Percentiles rank a stretch among this genome's conserved stretches.
Conservation (phyloP, 2,113 vertebrate genomes). For the Amazona vittata region DNA sequence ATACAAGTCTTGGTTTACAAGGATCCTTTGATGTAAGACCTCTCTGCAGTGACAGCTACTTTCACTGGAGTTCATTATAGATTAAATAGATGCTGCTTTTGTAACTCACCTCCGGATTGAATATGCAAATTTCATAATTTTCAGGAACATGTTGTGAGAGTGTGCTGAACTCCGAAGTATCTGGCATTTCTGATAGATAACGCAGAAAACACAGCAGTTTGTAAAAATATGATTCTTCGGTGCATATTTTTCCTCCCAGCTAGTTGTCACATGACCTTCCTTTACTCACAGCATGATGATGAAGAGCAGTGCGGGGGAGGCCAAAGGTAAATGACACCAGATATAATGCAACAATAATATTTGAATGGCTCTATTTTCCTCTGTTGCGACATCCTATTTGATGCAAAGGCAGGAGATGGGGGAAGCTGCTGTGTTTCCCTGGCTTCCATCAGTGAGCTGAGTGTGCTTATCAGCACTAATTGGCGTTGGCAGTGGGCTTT, state of each 20-base stretch:
- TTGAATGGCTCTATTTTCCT: neutral
- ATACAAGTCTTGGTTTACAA: neutral
- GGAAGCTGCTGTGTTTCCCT: neutral
- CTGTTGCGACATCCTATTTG: neutral
- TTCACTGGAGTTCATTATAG: neutral
- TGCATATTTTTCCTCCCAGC: neutral
- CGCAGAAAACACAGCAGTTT: neutral
- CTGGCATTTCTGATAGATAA: neutral
- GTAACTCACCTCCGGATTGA: neutral
- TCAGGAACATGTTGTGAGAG: neutral
- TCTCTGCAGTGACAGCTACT: neutral
- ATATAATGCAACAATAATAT: neutral
- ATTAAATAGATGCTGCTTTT: neutral
- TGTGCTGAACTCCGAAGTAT: neutral
- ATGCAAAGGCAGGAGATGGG: neutral
- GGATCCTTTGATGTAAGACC: neutral
- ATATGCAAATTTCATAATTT: slow-evolving; percentile 6
- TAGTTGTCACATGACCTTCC: neutral
- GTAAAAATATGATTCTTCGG: neutral
- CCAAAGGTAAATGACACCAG: neutral
- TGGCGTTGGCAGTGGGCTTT: neutral
- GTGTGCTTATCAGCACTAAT: neutral
- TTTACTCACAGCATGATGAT: neutral
- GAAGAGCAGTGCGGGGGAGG: neutral
- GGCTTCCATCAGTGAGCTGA: neutral